Base-by-base conservation (phyloP, 2,797 vertebrate species). In the Trachops cirrhosus region DNA sequence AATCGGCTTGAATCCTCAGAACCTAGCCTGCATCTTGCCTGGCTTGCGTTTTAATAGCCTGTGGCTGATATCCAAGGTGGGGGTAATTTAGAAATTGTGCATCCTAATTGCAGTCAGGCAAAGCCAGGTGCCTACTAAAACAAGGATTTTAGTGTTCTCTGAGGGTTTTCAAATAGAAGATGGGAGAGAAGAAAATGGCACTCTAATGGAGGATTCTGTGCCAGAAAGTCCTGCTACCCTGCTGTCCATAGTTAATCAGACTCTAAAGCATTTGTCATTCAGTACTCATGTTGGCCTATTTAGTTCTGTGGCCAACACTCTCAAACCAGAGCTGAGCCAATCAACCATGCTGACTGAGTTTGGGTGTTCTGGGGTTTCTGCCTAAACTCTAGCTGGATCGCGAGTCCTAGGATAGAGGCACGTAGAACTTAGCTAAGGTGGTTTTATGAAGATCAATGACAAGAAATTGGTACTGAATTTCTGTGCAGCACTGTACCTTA, bases 91-190 rank as follows among this genome's bases (percentile, higher is more conserved):
- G 91, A 97, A 93, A 97, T 70, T 79, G 80, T 93, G 44, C 73
- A 78, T 94, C 87, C 87, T 95, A 96, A 96, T 93, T 96, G 89
- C 92, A 89, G 84, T 70, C 37, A 64, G 91, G 70, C 87, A 97
- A 95, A 96, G 64, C 77, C 75, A 95, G 91, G 73, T 2, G 4
- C 93, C 89, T 96, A 93, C 73, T 94, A 94, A 86, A 95, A 59
- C 22, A 88, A 80, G 74, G 80, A 68, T 94, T 94, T 94, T 94
- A 96, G 88, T 96, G 41, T 86, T 96, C 96, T 97, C 97, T 64
- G 93, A 96, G 73, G 95, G 37, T 86, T 97, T 97, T 96, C 80
- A 95, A 92, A 95, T 82, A 92, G 95, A 91, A 96, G 87, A 80
- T 5, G 62, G 52, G 89, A 96, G 89, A 96, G 59, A 89, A 93